Base-by-base conservation (phyloP, 2,888 invertebrate genomes). In the Yponomeuta malinellus region DNA sequence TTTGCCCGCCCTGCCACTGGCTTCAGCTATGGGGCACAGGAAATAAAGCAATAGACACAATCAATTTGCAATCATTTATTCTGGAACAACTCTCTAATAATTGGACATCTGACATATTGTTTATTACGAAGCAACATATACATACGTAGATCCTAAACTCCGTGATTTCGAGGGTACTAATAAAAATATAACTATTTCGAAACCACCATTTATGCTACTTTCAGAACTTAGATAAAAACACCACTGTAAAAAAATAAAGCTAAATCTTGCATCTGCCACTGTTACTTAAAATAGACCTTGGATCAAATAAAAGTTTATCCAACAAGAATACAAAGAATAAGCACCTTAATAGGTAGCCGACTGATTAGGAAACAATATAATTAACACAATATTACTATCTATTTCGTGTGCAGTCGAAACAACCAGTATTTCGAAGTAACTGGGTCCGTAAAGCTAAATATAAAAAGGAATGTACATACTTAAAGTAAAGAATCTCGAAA, bases 61-160 rank as follows among this genome's bases (percentile, higher is more conserved):
- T 70, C 71, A 70, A 71, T 72, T 72, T 83, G 78, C 79, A 83
- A 83, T 84, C 75, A 81, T 86, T 85, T 87, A 86, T 85, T 88
- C 82, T 78, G 75, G 83, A 87, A 87, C 83, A 83, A 78, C 80
- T 82, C 81, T 79, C 52, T 59, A 76, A 79, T 76, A 74, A 79
- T 81, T 78, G 79, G 80, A 82, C 79, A 79, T 80, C 78, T 43
- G 80, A 83, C 79, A 79, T 80, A 78, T 64, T 69, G 73, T 72
- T 59, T 15, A 59, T 59, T 59, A 59, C 52, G 76, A 86, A 83
- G 85, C 85, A 82, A 85, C 84, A 85, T 85, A 84, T 84, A 85
- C 85, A 83, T 69, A 85, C 85, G 83, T 69, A 59, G 52, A 59
- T 15, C 12, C 12, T 59, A 59, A 12, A 15, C 52, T 59, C 52